Evolutionary conservation across 2,888 invertebrate genomes (phyloP).

Genomic region (Dendrolimus pini): DNA sequence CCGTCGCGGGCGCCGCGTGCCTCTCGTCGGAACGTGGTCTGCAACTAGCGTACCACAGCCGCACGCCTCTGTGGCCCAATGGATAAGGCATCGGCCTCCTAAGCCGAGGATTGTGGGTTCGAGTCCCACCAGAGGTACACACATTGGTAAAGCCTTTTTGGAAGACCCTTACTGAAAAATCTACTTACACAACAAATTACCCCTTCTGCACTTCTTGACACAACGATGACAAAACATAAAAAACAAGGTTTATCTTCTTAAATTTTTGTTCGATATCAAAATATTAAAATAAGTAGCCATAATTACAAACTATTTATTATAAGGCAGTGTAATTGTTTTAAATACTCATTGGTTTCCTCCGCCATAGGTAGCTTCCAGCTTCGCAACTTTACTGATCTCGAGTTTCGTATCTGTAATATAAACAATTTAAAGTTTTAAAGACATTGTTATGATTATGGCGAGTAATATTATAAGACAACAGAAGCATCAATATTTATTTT

Average conservation of each 20-base stretch:
- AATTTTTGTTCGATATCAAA: too few relatives aligned
- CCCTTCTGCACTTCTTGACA: not conserved
- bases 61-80: slow-evolving; percentile 90
- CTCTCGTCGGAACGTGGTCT: slow-evolving; percentile 28
- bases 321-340: too few relatives aligned
- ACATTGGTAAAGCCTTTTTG: slow-evolving; percentile 33
- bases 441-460: too few relatives aligned
- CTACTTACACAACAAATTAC: not conserved
- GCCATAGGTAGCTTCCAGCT: not conserved
- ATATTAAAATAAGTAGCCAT: too few relatives aligned
- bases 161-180: slow-evolving; percentile 8
- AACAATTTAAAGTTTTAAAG: slow-evolving; percentile 8
- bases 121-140: slow-evolving; percentile 90
- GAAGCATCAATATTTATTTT: too few relatives aligned
- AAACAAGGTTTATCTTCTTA: too few relatives aligned
- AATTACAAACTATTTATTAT: too few relatives aligned
- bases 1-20: slow-evolving; percentile 28
- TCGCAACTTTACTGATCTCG: not conserved
- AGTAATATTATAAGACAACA: too few relatives aligned
- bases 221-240: too few relatives aligned
- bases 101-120: slow-evolving; percentile 91
- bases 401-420: slow-evolving; percentile 8
- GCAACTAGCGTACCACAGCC: slow-evolving; percentile 89
- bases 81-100: slow-evolving; percentile 91
- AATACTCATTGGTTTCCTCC: too few relatives aligned